phyloP scores from a whole-genome alignment of 2,113 vertebrate genomes.

The Xerus inauris region DNA sequence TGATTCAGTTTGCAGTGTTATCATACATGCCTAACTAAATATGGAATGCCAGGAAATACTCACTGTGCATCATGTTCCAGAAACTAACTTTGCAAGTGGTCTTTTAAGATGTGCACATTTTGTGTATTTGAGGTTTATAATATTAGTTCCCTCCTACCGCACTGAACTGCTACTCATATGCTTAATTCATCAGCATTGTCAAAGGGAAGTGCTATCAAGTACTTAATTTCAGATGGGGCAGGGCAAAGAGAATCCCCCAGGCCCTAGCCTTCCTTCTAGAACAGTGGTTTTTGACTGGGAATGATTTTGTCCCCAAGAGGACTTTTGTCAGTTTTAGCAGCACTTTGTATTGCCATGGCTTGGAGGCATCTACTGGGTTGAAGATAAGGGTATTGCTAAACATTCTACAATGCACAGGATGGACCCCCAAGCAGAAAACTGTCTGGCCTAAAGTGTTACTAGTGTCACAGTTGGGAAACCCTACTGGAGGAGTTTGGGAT shows the following conservation, averaged over 20 bases:
- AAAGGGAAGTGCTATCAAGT: not conserved
- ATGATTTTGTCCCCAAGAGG: not conserved
- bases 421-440: not conserved
- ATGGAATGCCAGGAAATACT: not conserved
- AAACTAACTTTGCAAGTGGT: not conserved
- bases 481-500: not conserved
- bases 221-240: not conserved
- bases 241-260: not conserved
- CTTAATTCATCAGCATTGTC: not conserved
- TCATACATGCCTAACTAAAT: not conserved
- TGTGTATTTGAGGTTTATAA: not conserved
- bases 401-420: not conserved
- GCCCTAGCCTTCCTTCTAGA: not conserved
- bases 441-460: not conserved
- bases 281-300: not conserved
- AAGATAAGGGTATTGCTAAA: not conserved
- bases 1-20: not conserved
- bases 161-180: not conserved
- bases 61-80: not conserved
- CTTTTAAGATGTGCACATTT: not conserved
- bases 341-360: not conserved
- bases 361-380: not conserved
- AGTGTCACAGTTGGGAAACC: not conserved
- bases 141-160: not conserved
- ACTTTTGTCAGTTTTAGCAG: not conserved